A percentile compares a stretch with the other conserved stretches of the same genome.
phyloP scores from a whole-genome alignment of 1,140 invertebrate species.

The Drosophila lacertosa region DNA sequence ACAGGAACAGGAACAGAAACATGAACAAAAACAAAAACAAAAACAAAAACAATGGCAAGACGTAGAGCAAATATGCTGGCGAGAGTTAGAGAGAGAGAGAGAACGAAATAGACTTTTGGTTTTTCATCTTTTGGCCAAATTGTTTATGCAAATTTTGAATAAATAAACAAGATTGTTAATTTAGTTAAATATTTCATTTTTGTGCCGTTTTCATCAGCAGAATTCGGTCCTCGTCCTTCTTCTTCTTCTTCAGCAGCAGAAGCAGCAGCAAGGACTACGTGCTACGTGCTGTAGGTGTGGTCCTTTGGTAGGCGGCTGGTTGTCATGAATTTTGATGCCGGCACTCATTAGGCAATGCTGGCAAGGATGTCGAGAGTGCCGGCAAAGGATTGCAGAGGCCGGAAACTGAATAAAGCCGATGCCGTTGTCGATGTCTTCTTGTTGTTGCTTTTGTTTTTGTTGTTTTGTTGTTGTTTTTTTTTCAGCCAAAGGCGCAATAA shows the following conservation, averaged over 20 bases:
- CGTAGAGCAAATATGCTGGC: conserved; percentile 37
- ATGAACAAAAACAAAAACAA: conserved; percentile 6
- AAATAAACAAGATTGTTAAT: conserved; percentile 83
- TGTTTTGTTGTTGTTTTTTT: conserved; percentile 48
- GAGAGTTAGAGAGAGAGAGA: no score
- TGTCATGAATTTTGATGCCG: conserved; percentile 80
- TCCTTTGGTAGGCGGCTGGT: conserved; percentile 35
- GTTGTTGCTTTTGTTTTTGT: conserved; percentile 26
- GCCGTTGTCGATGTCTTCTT: conserved; percentile 18
- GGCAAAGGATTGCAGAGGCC: neutral
- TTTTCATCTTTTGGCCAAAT: conserved; percentile 81
- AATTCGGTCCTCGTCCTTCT: conserved; percentile 14
- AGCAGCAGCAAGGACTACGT: no score
- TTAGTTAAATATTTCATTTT: conserved; percentile 83
- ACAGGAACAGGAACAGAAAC: neutral
- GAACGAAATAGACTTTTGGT: conserved; percentile 77
- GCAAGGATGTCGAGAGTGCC: conserved; percentile 44
- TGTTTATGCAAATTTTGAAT: conserved; percentile 83
- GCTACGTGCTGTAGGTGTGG: conserved; percentile 73
- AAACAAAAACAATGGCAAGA: conserved; percentile 6
- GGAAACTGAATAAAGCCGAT: conserved; percentile 24
- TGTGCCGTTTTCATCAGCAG: conserved; percentile 80
- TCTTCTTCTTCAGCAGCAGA: neutral
- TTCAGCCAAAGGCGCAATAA: conserved; percentile 65
- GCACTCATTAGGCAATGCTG: conserved; percentile 70